These are phyloP conservation scores for Brenthis hecate DNA, from an alignment of 2,888 invertebrate genomes.

Conservation along the genomic window DNA sequence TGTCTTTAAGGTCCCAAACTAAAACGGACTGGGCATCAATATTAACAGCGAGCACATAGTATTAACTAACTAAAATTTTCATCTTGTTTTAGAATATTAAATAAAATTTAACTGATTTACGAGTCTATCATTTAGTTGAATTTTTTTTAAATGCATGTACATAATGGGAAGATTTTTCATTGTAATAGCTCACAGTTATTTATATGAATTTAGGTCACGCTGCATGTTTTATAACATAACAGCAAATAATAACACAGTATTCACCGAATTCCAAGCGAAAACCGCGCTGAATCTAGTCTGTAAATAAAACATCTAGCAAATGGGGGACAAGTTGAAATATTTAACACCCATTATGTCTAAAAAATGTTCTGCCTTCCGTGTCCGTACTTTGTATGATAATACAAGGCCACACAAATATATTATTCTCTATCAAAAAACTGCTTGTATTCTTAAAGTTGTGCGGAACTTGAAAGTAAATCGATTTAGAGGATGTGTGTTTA, in stretches of 20 bases:
- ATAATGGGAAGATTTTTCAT: too few species aligned
- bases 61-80: too few species aligned
- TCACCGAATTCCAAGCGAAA: background rate
- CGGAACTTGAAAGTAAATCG: slow-evolving; percentile 30
- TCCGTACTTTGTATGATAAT: slow-evolving; percentile 45
- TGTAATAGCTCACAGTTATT: background rate
- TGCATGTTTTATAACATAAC: slow-evolving; percentile 10
- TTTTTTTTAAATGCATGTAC: too few species aligned
- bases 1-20: too few species aligned
- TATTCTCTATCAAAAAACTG: slow-evolving; percentile 36
- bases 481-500: slow-evolving; percentile 27
- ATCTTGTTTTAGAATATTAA: too few species aligned
- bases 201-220: background rate
- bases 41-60: too few species aligned
- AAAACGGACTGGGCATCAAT: too few species aligned
- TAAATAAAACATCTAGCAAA: slow-evolving; percentile 41
- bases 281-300: slow-evolving; percentile 18
- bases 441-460: slow-evolving; percentile 15
- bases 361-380: slow-evolving; percentile 38
- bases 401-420: slow-evolving; percentile 32
- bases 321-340: slow-evolving; percentile 45
- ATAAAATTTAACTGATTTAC: too few species aligned
- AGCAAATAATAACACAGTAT: slow-evolving; percentile 14
- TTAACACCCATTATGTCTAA: slow-evolving; percentile 45
- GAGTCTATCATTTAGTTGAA: too few species aligned